Evolutionary conservation across 2,797 vertebrate genomes (phyloP).

Genomic region (Morelia viridis): DNA sequence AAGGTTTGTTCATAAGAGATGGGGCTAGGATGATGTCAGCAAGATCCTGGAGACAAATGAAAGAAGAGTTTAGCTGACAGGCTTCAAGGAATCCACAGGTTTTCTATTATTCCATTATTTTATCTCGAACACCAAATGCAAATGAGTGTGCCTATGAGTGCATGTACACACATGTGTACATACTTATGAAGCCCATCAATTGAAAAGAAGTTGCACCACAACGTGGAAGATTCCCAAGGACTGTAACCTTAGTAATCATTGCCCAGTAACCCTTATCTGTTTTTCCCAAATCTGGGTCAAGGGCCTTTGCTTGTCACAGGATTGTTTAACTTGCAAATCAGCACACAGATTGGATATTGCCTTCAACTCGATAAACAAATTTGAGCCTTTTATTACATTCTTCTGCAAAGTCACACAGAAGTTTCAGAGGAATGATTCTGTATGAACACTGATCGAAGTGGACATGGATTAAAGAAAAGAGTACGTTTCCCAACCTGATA

Average conservation of each 20-base stretch:
- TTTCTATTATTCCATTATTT: not conserved
- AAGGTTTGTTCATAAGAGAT: constrained; percentile 6
- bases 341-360: not conserved
- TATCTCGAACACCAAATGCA: not conserved
- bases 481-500: not conserved
- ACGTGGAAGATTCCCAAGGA: not conserved
- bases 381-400: constrained; percentile 7
- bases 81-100: not conserved
- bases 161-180: not conserved
- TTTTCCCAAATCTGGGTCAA: constrained; percentile 3
- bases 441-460: not conserved
- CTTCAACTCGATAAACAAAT: constrained; percentile 15
- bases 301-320: not conserved
- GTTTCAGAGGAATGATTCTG: not conserved
- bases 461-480: not conserved
- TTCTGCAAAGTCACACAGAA: not conserved
- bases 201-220: not conserved
- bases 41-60: not conserved
- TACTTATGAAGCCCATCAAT: not conserved
- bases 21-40: not conserved
- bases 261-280: not conserved
- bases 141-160: not conserved
- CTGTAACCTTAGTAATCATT: not conserved
- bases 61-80: not conserved
- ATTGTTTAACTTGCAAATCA: constrained; percentile 14